phyloP scores from a whole-genome alignment of 2,113 vertebrate species.

The Callithrix jacchus region DNA sequence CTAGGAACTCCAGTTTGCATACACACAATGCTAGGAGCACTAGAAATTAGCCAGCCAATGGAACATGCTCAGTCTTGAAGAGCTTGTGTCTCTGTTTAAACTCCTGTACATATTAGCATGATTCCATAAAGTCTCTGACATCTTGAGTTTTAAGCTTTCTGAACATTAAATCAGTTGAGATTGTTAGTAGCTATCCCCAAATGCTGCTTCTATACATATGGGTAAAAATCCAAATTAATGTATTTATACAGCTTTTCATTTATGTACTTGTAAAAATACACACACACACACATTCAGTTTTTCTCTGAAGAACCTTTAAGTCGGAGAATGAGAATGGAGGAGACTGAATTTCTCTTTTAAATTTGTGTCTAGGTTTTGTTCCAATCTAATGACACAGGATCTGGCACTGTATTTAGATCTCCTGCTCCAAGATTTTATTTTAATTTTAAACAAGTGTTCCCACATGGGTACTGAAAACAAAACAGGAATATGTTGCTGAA shows the following conservation, averaged over 20 bases:
- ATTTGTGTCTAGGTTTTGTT: conserved; percentile 47
- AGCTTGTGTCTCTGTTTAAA: neutral
- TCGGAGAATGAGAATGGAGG: conserved; percentile 13
- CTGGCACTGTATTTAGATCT: conserved; percentile 60
- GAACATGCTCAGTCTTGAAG: neutral
- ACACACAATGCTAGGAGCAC: neutral
- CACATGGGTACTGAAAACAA: conserved; percentile 54
- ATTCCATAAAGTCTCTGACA: neutral
- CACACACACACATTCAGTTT: neutral
- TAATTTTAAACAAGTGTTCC: conserved; percentile 72
- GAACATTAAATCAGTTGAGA: neutral
- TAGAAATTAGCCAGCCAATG: neutral
- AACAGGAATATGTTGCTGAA: conserved; percentile 67
- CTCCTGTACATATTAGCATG: neutral
- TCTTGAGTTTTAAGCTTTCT: neutral
- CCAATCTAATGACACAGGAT: conserved; percentile 60
- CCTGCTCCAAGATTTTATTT: conserved; percentile 57
- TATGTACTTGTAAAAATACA: neutral
- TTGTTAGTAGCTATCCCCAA: neutral
- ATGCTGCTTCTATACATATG: neutral
- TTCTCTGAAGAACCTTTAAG: neutral
- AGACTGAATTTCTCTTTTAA: conserved; percentile 49
- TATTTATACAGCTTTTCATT: conserved; percentile 16
- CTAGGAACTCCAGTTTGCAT: neutral
- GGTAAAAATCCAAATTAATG: conserved; percentile 3